Base-by-base conservation (phyloP, 2,797 vertebrate genomes). In the Varecia variegata region DNA sequence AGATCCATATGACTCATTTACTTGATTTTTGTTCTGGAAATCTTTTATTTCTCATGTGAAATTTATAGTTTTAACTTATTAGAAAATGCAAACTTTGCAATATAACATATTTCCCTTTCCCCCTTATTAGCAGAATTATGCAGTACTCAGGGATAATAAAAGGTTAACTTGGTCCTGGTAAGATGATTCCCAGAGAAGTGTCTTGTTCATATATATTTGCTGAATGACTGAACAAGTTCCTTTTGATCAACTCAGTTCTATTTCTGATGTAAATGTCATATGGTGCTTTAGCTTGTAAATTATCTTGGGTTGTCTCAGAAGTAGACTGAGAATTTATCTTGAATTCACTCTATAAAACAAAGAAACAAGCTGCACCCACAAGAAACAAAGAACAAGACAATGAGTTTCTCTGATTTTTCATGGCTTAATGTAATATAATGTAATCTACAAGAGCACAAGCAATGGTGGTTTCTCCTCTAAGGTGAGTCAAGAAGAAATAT, bases 191-290 rank as follows among this genome's bases (percentile, higher is more conserved):
- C 38, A 56, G 79, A 77, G 47, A 92, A 54, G 38, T 58, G 32
- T 30, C 47, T 96, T 40, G 12, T 85, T 96, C 76, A 70, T 86
- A 43, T 40, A 30, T 67, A 91, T 60, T 94, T 81, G 40, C 50
- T 92, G 77, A 89, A 56, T 47, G 38, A 62, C 65, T 89, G 91
- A 93, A 86, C 85, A 68, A 89, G 65, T 88, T 97, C 30, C 79
- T 84, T 97, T 83, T 70, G 90, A 92, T 76, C 54, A 86, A 25
- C 38, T 68, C 54, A 40, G 71, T 92, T 93, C 80, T 84, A 71
- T 87, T 95, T 96, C 68, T 43, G 74, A 93, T 88, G n/a, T 86
- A 97, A 96, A 94, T 91, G 86, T 93, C 70, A 91, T 81, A 68
- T 70, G 88, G 60, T n/a, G 14, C n/a, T 87, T 91, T 47, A 83